Percentiles rank a stretch among this genome's conserved stretches.
These are phyloP conservation scores for Xestia sexstrigata DNA, from an alignment of 2,888 invertebrate genomes.

Conservation along the genomic window DNA sequence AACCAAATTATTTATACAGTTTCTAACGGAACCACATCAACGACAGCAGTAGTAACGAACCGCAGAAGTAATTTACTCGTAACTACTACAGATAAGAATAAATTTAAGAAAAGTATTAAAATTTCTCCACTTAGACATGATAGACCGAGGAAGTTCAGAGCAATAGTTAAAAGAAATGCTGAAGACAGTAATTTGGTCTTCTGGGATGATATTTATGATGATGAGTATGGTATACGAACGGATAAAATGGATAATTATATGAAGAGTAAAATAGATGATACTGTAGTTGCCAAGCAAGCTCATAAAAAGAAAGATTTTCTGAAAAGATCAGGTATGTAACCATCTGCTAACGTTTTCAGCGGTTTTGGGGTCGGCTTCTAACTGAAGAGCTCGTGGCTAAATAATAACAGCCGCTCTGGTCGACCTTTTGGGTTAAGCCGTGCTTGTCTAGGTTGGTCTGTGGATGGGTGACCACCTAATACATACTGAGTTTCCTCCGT, in stretches of 20 bases:
- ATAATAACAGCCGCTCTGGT: too few relatives aligned
- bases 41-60: not conserved
- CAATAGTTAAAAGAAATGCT: conserved; percentile 78
- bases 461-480: too few relatives aligned
- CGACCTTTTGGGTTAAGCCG: too few relatives aligned
- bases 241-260: conserved; percentile 72
- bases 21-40: conserved; percentile 9
- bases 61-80: conserved; percentile 6
- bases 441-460: too few relatives aligned
- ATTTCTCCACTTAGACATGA: not conserved
- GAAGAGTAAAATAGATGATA: conserved; percentile 72
- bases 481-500: too few relatives aligned
- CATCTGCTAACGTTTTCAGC: not conserved
- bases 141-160: conserved; percentile 57
- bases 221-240: conserved; percentile 81
- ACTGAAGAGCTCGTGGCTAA: too few relatives aligned
- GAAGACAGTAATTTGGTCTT: conserved; percentile 77
- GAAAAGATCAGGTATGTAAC: conserved; percentile 71
- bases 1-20: conserved; percentile 35
- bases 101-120: not conserved
- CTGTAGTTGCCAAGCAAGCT: conserved; percentile 70
- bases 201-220: conserved; percentile 86
- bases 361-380: too few relatives aligned
- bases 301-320: conserved; percentile 69
- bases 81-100: conserved; percentile 14